Base-by-base conservation (phyloP, 2,113 vertebrate genomes). In the Lichenostomus cassidix region DNA sequence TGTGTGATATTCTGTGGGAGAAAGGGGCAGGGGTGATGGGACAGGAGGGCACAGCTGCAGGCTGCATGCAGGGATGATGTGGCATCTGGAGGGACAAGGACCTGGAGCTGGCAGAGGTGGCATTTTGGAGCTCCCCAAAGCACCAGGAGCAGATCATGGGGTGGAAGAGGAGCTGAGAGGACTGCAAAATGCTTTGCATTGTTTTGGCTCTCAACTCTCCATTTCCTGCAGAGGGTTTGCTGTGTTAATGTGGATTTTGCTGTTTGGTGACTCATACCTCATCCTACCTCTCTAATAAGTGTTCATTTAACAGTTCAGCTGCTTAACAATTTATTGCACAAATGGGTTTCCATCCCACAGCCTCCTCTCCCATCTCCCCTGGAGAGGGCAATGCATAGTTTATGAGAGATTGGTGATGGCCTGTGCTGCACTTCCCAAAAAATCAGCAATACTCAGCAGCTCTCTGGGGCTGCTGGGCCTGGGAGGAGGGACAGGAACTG, bases 251-350 rank as follows among this genome's bases (percentile, higher is more conserved):
- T 12, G 14, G 19, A 33, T 90, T 71, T 71, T 87, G 85, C 71
- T 67, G 78, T 35, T 81, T 50, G 67, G 92, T 53, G 79, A 92
- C 84, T 93, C 92, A 60, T 17, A 1, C 69, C 42, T 50, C 52
- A 29, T n/a, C 23, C 10, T 50, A 35, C 44, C 87, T 74, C 86
- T 83, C 94, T 56, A 80, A 89, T 60, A 70, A 81, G 87, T 8
- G 52, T 96, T 95, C 90, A 52, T 95, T 93, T 92, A 89, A 94
- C 16, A 59, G 93, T 44, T 76, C 0, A 15, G 65, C 94, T 89
- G 92, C 83, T 94, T 35, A 80, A 87, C 88, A 84, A 86, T 90
- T 96, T 94, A 95, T 65, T 82, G 94, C 95, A 92, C 92, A 89
- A 92, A 94, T 28, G 76, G 71, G 53, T 94, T 92, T 93, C 96